Evolutionary conservation across 2,888 invertebrate species (phyloP).

Genomic region (Melinaea menophilus): DNA sequence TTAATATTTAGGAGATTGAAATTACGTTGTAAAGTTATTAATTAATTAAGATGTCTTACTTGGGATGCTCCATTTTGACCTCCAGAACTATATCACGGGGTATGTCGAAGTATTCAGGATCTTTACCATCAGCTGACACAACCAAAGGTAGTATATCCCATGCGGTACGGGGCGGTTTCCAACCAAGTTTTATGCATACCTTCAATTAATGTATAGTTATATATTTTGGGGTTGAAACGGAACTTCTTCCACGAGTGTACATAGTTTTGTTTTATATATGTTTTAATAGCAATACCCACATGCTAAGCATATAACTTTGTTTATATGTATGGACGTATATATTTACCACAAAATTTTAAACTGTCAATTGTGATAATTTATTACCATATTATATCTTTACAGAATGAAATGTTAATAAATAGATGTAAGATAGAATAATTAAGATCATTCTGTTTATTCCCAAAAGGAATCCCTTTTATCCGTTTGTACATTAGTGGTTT

Average conservation of each 20-base stretch:
- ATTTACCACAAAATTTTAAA: too few relatives aligned
- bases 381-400: too few relatives aligned
- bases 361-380: too few relatives aligned
- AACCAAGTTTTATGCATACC: constrained; percentile 93
- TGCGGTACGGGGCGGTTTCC: constrained; percentile 86
- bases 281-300: too few relatives aligned
- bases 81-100: constrained; percentile 92
- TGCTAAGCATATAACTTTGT: too few relatives aligned
- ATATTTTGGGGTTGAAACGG: background rate
- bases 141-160: constrained; percentile 95
- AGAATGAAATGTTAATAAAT: too few relatives aligned
- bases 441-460: background rate
- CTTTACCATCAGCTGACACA: constrained; percentile 93
- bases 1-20: too few relatives aligned
- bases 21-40: too few relatives aligned
- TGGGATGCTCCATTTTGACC: constrained; percentile 90
- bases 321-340: too few relatives aligned
- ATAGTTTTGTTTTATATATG: too few relatives aligned
- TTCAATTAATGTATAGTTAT: constrained; percentile 47
- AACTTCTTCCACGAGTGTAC: background rate
- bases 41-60: constrained; percentile 77
- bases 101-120: constrained; percentile 95
- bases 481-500: constrained; percentile 3
- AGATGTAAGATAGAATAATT: background rate
- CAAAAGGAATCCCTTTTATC: background rate